Evolutionary conservation across 2,113 vertebrate species (phyloP).

Genomic region (Holacanthus passer): DNA sequence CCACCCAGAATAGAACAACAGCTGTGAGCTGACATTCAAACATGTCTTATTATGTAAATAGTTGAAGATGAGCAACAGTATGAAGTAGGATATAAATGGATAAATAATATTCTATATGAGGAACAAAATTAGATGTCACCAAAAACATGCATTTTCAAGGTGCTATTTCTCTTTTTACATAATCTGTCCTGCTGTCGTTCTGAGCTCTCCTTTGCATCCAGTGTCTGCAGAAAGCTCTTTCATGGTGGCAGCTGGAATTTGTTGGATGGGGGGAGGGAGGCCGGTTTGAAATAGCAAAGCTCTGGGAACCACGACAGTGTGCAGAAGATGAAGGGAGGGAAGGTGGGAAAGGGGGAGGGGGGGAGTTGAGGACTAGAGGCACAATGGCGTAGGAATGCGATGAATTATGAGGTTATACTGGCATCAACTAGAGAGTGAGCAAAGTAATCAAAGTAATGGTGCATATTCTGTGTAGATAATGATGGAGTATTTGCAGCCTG

Average conservation of each 20-base stretch:
- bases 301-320: slow-evolving; percentile 63
- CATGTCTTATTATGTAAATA: background rate
- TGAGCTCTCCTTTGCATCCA: slow-evolving; percentile 32
- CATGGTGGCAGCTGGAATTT: slow-evolving; percentile 76
- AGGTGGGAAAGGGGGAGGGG: slow-evolving; percentile 22
- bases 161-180: background rate
- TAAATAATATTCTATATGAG: background rate
- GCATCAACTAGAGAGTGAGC: slow-evolving; percentile 28
- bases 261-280: slow-evolving; percentile 58
- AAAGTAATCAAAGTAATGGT: slow-evolving; percentile 33
- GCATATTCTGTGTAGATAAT: slow-evolving; percentile 34
- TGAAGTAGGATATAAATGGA: background rate
- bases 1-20: background rate
- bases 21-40: background rate
- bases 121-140: background rate
- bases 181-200: slow-evolving; percentile 20
- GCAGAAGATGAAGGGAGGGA: slow-evolving; percentile 59
- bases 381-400: slow-evolving; percentile 41
- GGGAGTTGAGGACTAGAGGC: slow-evolving; percentile 13
- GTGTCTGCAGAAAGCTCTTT: slow-evolving; percentile 65
- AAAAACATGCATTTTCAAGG: background rate
- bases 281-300: slow-evolving; percentile 70
- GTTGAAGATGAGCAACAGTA: background rate
- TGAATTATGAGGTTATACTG: slow-evolving; percentile 51
- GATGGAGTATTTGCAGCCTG: background rate